Evolutionary conservation across 2,888 invertebrate genomes (phyloP).

Genomic region (Thereva nobilitata): DNA sequence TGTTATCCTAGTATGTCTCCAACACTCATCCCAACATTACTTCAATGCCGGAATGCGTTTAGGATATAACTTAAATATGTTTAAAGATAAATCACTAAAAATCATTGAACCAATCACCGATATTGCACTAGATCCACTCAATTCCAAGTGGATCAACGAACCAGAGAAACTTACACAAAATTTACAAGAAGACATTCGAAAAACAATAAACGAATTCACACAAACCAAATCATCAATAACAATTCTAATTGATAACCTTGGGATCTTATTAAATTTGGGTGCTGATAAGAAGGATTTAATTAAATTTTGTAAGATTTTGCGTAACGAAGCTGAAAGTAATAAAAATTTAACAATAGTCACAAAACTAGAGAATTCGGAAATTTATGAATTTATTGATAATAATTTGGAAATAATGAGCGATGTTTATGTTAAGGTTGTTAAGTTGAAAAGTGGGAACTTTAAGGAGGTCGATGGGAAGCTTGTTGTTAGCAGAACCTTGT

Average conservation of each 20-base stretch:
- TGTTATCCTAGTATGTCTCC: slow-evolving; percentile 68
- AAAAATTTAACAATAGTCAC: slow-evolving; percentile 62
- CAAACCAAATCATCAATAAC: slow-evolving; percentile 58
- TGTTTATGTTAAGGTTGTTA: slow-evolving; percentile 66
- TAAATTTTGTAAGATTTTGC: slow-evolving; percentile 58
- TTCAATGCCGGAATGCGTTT: slow-evolving; percentile 74
- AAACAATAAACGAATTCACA: slow-evolving; percentile 53
- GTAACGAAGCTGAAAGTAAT: neutral
- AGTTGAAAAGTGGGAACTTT: slow-evolving; percentile 73
- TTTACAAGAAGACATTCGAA: slow-evolving; percentile 58
- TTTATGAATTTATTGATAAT: slow-evolving; percentile 64
- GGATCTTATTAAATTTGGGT: slow-evolving; percentile 71
- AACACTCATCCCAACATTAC: slow-evolving; percentile 74
- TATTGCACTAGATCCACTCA: slow-evolving; percentile 56
- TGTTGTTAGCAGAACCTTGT: slow-evolving; percentile 50
- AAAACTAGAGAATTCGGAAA: slow-evolving; percentile 64
- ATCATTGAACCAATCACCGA: slow-evolving; percentile 63
- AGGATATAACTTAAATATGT: slow-evolving; percentile 69
- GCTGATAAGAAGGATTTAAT: slow-evolving; percentile 62
- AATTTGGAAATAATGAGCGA: slow-evolving; percentile 68
- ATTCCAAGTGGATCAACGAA: slow-evolving; percentile 50
- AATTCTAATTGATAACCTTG: slow-evolving; percentile 73
- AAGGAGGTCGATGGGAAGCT: slow-evolving; percentile 74
- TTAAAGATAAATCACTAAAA: slow-evolving; percentile 59
- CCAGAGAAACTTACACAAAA: slow-evolving; percentile 50